A percentile compares a stretch with the other conserved stretches of the same genome.
Evolutionary conservation across 92 coral and sea anemone species (phyloP).

Genomic region (Diadumene lineata): DNA sequence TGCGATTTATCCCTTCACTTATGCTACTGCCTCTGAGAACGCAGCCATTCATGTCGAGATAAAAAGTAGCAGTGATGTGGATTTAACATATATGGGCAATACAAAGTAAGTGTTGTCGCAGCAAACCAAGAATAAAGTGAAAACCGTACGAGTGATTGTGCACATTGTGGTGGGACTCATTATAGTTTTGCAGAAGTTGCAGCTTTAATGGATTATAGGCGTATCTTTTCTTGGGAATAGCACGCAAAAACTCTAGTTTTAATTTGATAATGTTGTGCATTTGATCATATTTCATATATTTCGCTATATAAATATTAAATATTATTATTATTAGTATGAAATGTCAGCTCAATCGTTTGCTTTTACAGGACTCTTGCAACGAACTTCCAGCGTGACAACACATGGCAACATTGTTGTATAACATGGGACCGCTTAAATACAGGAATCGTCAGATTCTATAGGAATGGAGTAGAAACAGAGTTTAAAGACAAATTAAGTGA

Average conservation of each 20-base stretch:
- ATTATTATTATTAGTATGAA: no score
- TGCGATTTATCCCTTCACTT: slow-evolving; percentile 6
- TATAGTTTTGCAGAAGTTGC: no score
- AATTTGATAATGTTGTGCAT: no score
- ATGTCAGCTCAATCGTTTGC: no score
- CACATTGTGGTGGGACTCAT: not conserved
- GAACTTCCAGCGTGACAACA: not conserved
- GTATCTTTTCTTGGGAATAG: no score
- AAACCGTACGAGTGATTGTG: not conserved
- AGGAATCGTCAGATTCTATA: not conserved
- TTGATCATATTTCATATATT: no score
- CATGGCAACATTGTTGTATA: slow-evolving; percentile 24
- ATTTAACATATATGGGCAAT: not conserved
- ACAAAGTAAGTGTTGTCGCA: slow-evolving; percentile 5
- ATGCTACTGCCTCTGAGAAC: not conserved
- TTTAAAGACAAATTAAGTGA: not conserved
- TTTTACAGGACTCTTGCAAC: not conserved
- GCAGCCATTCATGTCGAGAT: not conserved
- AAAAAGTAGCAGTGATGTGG: not conserved
- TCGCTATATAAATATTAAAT: no score
- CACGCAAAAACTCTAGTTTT: no score
- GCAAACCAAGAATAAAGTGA: not conserved
- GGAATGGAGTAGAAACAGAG: not conserved
- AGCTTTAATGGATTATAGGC: no score
- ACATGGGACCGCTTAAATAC: slow-evolving; percentile 9